phyloP scores from a whole-genome alignment of 2,797 vertebrate genomes.

The Lithobates pipiens region DNA sequence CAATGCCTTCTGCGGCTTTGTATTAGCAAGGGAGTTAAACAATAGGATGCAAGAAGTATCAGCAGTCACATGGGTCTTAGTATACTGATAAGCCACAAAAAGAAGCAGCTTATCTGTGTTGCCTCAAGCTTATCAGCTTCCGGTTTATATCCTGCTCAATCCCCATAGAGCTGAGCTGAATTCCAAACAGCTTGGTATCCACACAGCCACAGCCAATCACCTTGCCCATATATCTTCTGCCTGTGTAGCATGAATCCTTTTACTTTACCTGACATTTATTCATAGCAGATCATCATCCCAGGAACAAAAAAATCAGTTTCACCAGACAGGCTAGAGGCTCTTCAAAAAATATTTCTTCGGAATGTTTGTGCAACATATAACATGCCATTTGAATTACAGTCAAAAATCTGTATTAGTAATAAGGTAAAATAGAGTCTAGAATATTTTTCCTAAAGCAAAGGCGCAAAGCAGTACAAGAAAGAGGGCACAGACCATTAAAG shows the following conservation, averaged over 20 bases:
- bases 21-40: conserved; percentile 62
- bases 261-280: conserved; percentile 58
- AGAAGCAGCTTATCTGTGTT: conserved; percentile 37
- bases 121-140: conserved; percentile 48
- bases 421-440: background rate
- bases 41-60: conserved; percentile 59
- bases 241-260: conserved; percentile 47
- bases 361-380: background rate
- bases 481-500: background rate
- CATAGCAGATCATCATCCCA: conserved; percentile 52
- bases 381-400: background rate
- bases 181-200: conserved; percentile 55
- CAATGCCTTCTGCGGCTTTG: conserved; percentile 56
- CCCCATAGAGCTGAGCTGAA: conserved; percentile 42
- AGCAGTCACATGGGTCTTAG: conserved; percentile 61
- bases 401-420: background rate
- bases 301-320: conserved; percentile 32
- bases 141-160: conserved; percentile 55
- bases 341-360: conserved; percentile 1
- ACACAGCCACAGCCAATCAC: conserved; percentile 55
- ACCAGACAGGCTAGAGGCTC: conserved; percentile 17
- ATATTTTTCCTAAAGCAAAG: background rate
- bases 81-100: conserved; percentile 45
- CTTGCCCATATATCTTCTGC: conserved; percentile 49
- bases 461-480: background rate